phyloP scores from a whole-genome alignment of 1,140 invertebrate species.

The Rhagoletis pomonella region DNA sequence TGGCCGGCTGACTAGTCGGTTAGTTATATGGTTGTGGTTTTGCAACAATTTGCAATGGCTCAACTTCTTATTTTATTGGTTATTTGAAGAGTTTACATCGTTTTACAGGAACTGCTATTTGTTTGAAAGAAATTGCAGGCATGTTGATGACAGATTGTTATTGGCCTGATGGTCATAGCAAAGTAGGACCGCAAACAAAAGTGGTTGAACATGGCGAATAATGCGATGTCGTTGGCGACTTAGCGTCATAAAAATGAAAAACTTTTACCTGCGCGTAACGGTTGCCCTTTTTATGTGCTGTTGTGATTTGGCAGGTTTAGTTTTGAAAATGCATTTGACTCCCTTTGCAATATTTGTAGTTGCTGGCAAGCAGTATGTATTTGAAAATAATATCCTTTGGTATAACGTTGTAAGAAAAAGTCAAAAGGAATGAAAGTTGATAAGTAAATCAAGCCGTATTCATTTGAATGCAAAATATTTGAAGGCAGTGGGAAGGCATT shows the following conservation, averaged over 20 bases:
- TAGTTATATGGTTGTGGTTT: not conserved
- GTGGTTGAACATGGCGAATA: not conserved
- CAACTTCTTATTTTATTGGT: not conserved
- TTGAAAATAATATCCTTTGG: too few species aligned
- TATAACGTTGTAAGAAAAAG: too few species aligned
- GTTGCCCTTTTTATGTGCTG: not conserved
- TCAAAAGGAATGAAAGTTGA: not conserved
- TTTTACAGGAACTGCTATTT: not conserved
- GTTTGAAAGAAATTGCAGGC: not conserved
- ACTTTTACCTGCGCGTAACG: not conserved
- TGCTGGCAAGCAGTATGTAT: too few species aligned
- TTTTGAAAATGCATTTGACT: too few species aligned
- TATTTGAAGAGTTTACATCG: not conserved
- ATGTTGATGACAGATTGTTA: slow-evolving; percentile 1
- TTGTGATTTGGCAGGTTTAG: too few species aligned
- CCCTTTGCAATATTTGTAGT: too few species aligned
- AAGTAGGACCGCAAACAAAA: not conserved
- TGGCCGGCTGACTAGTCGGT: not conserved
- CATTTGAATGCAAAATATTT: too few species aligned
- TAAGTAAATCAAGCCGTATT: not conserved
- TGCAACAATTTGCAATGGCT: not conserved
- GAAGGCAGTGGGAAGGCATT: too few species aligned
- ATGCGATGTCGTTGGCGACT: not conserved
- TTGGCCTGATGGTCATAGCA: not conserved
- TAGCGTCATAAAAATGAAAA: not conserved